Base-by-base conservation (phyloP, 2,888 invertebrate genomes). In the Eustalomyia histrio region DNA sequence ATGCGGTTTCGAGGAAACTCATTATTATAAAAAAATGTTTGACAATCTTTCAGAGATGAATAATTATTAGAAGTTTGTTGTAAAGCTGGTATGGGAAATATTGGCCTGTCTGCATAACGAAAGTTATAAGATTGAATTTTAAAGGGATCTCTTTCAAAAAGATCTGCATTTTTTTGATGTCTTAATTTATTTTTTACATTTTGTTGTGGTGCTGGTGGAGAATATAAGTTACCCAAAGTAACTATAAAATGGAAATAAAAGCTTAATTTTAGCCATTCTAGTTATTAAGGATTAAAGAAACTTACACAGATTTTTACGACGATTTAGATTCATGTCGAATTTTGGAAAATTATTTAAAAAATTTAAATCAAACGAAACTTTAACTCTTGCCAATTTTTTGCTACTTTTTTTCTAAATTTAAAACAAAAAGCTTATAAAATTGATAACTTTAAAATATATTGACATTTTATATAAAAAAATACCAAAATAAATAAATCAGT, bases 111-210 rank as follows among this genome's bases (percentile, higher is more conserved):
- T 21, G 89, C 89, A 79, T 89, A 89, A 3, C 83, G 88, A 78
- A 89, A 89, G 63, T 87, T 88, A 60, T 87, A 87, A 52, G 89
- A 89, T 58, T 89, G 87, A 69, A 87, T 86, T 86, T 89, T 89
- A 72, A 89, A 89, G 1, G 89, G 89, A 82, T 89, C 89, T 16
- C 85, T 86, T 76, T 84, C 85, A 63, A 89, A 89, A 9, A 85
- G 83, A 81, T 89, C 89, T n/a, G 64, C 65, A 12, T 39, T 10
- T 17, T 43, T 55, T 1, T 47, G 18, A 9, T 35, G 35, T 61
- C 67, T 64, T 10, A n/a, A 33, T 47, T 14, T 18, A 18, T 33
- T 10, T 50, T 39, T 12, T 12, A 35, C 21, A n/a, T 47, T 14
- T n/a, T 47, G n/a, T 14, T 9, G 43, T n/a, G 43, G 8, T 3